Evolutionary conservation across 2,797 vertebrate genomes (phyloP).

Genomic region (Eidolon dupreanum): DNA sequence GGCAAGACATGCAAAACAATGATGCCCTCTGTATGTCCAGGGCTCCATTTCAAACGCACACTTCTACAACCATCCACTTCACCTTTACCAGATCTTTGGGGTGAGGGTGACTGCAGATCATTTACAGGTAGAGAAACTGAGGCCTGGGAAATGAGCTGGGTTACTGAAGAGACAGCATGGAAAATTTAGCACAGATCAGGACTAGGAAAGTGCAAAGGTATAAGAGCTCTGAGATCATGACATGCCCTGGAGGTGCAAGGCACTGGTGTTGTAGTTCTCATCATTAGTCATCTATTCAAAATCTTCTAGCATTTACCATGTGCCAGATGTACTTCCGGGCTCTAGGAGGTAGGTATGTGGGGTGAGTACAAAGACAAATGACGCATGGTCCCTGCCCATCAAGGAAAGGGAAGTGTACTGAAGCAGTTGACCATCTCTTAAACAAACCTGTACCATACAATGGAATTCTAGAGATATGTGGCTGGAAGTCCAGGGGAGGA

Average conservation of each 20-base stretch:
- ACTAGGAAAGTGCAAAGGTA: background rate
- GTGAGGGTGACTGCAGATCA: background rate
- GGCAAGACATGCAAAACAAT: constrained; percentile 22
- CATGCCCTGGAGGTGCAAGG: background rate
- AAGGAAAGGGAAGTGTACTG: background rate
- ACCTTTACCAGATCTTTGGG: background rate
- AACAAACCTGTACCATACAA: background rate
- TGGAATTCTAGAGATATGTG: background rate
- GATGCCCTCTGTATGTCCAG: background rate
- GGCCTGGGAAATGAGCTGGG: background rate
- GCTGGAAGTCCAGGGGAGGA: background rate
- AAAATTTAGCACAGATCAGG: background rate
- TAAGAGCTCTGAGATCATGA: background rate
- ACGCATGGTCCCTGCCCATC: background rate
- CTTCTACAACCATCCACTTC: background rate
- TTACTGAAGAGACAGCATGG: background rate
- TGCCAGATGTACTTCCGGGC: background rate
- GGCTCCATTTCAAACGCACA: background rate
- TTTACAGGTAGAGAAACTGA: background rate
- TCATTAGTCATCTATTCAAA: background rate
- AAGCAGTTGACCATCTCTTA: background rate
- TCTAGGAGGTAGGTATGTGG: background rate
- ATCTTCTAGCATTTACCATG: background rate
- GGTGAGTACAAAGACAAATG: background rate
- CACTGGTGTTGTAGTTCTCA: accelerated